These are phyloP conservation scores for Cataglyphis livida DNA, from an alignment of 2,888 invertebrate genomes.

Conservation along the genomic window DNA sequence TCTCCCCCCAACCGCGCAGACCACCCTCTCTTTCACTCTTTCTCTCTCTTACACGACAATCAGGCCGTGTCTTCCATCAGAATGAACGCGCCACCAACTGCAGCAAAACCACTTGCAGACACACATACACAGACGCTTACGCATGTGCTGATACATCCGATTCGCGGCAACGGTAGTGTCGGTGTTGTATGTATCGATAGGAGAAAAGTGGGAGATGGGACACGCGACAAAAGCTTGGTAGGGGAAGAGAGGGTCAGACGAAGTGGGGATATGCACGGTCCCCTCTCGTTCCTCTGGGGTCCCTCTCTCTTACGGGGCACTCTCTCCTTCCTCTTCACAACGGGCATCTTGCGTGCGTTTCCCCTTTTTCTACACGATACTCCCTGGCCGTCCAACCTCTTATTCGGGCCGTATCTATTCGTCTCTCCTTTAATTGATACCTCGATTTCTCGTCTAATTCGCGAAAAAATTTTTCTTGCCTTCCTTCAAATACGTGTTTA, in stretches of 20 bases:
- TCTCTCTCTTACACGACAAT: conserved; percentile 17
- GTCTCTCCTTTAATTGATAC: conserved; percentile 27
- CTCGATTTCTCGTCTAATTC: conserved; percentile 14
- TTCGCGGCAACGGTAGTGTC: conserved; percentile 58
- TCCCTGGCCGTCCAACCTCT: conserved; percentile 34
- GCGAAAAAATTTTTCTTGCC: background rate
- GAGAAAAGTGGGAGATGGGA: conserved; percentile 84
- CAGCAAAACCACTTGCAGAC: conserved; percentile 69
- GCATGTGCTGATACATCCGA: conserved; percentile 56
- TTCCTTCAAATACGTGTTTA: background rate
- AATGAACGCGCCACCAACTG: conserved; percentile 65
- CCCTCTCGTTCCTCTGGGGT: conserved; percentile 65
- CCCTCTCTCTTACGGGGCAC: conserved; percentile 54
- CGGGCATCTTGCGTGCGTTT: conserved; percentile 26
- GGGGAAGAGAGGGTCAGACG: conserved; percentile 75
- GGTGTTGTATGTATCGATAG: conserved; percentile 68
- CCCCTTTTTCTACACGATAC: conserved; percentile 31
- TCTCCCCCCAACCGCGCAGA: conserved; percentile 38
- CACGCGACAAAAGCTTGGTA: conserved; percentile 82
- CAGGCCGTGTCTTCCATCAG: conserved; percentile 28
- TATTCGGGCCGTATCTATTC: conserved; percentile 4
- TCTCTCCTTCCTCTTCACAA: conserved; percentile 57
- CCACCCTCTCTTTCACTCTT: conserved; percentile 50
- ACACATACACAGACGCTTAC: conserved; percentile 56
- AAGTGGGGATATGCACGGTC: conserved; percentile 62